A percentile compares a stretch with the other conserved stretches of the same genome.
Conservation (phyloP, 2,888 invertebrate species). For the Frankliniella fusca region DNA sequence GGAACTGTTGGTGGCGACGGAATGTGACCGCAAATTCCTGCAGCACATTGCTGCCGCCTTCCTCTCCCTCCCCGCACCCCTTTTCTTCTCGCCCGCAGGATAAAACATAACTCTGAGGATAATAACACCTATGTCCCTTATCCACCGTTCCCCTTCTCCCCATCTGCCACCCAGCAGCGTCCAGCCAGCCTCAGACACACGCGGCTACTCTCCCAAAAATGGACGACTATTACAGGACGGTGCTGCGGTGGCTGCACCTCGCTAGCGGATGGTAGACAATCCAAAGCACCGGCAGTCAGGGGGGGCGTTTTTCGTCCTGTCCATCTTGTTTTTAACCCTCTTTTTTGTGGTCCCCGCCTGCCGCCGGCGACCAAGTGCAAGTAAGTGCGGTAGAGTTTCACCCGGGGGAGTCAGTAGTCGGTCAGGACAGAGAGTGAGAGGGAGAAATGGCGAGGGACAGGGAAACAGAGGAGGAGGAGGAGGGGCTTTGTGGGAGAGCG, state of each 20-base stretch:
- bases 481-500: background rate
- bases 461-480: background rate
- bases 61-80: background rate
- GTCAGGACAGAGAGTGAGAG: background rate
- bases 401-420: background rate
- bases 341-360: no score
- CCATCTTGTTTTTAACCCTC: no score
- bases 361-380: no score
- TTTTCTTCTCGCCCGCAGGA: background rate
- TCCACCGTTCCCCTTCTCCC: background rate
- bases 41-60: background rate
- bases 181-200: background rate
- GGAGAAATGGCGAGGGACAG: background rate
- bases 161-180: background rate
- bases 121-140: background rate
- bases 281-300: no score
- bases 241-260: no score
- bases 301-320: no score
- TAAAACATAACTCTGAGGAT: slow-evolving; percentile 21
- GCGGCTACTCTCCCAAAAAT: no score
- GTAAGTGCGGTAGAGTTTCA: no score
- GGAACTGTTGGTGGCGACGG: slow-evolving; percentile 18
- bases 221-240: no score
- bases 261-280: no score
- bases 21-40: slow-evolving; percentile 26